Base-by-base conservation (phyloP, 1,140 invertebrate species). In the Belonocnema kinseyi region DNA sequence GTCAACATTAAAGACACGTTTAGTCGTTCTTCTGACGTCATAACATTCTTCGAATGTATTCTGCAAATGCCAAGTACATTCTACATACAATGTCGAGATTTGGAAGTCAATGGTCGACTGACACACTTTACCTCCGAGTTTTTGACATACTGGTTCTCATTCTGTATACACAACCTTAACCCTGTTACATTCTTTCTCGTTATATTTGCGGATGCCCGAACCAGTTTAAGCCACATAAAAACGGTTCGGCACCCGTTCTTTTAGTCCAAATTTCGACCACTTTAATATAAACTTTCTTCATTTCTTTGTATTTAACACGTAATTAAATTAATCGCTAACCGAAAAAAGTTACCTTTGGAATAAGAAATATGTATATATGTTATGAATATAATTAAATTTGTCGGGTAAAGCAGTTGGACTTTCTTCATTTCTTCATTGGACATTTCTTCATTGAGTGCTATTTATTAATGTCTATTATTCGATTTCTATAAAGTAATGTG, bases 31-130 rank as follows among this genome's bases (percentile, higher is more conserved):
- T 50, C 40, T 16, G 13, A 72, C 54, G 21, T 13, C 17, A 72
- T 16, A 66, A 73, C 66, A 76, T 76, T 52, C 40, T 51, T 50
- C 6, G 12, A 50, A 72, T 17, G 50, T 72, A 7, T 72, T 14
- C 21, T 66, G 17, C 61, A 21, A 21, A 12, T 50, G 16, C 33
- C 33, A 19, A 50, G 40, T 50, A 19, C 71, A 50, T 17, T 50
- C n/a, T 26, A 17, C 52, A 72, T n/a, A 75, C 52, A 58, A 72
- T 19, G 51, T 66, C 50, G 46, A 72, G 73, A 80, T 83, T 83
- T 77, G 79, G 79, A 79, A 81, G 82, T 81, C 79, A 85, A 81
- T 80, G 81, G 76, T 81, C 81, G 82, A 80, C 56, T 85, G 82
- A 82, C 84, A 83, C 73, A 84, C 80, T 85, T 85, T 16, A 71